phyloP scores from a whole-genome alignment of 1,140 invertebrate genomes.

The Drosophila arawakana region DNA sequence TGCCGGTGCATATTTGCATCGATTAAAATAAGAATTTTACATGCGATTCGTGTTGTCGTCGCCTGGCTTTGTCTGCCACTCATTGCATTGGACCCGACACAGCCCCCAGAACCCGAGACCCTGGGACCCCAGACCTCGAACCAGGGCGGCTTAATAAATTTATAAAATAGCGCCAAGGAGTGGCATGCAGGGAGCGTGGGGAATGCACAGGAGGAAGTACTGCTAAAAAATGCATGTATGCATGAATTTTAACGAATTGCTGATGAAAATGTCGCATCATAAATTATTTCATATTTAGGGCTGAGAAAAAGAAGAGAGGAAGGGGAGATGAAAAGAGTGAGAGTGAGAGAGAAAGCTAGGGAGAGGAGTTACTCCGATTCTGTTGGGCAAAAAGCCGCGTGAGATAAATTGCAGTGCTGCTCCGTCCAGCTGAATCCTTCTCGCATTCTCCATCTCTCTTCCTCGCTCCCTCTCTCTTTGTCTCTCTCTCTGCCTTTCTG shows the following conservation, averaged over 20 bases:
- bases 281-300: constrained; percentile 83
- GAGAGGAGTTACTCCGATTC: constrained; percentile 42
- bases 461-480: background rate
- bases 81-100: constrained; percentile 35
- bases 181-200: constrained; percentile 11
- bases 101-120: constrained; percentile 2
- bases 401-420: constrained; percentile 73
- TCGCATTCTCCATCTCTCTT: background rate
- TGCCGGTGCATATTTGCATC: constrained; percentile 77
- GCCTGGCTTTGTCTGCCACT: constrained; percentile 75
- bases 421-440: constrained; percentile 4
- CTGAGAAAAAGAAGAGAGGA: constrained; percentile 21
- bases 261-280: constrained; percentile 83
- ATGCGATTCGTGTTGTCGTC: constrained; percentile 81
- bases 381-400: constrained; percentile 53
- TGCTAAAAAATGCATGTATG: constrained; percentile 78
- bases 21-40: constrained; percentile 83
- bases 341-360: constrained; percentile 21
- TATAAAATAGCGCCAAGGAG: constrained; percentile 67
- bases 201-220: background rate
- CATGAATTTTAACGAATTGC: constrained; percentile 83
- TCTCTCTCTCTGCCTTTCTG: background rate
- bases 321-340: too few relatives aligned
- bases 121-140: background rate
- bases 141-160: constrained; percentile 73